A percentile compares a stretch with the other conserved stretches of the same genome.
Conservation (phyloP, 2,797 vertebrate species). For the Intellagama lesueurii region DNA sequence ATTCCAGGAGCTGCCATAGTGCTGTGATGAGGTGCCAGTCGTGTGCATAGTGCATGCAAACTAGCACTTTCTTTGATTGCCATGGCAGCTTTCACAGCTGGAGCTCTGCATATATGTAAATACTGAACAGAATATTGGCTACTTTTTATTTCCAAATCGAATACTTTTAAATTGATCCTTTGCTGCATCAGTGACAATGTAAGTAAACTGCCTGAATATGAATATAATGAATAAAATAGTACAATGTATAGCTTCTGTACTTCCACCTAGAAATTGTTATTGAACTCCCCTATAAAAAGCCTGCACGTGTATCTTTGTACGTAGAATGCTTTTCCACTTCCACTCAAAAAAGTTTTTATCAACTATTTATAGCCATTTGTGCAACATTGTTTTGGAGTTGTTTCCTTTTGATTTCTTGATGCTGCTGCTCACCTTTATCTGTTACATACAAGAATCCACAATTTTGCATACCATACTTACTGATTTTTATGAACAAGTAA, state of each 20-base stretch:
- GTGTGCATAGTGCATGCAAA: too few relatives aligned
- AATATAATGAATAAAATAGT: not conserved
- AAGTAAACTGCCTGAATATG: not conserved
- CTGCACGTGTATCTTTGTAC: not conserved
- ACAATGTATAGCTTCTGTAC: not conserved
- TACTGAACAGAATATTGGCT: too few relatives aligned
- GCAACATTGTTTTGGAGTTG: not conserved
- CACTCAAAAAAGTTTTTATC: not conserved
- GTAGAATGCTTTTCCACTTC: not conserved
- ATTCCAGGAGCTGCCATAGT: too few relatives aligned
- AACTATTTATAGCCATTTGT: not conserved
- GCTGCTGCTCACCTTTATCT: not conserved
- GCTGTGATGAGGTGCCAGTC: too few relatives aligned
- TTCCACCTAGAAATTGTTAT: conserved; percentile 7
- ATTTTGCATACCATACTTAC: not conserved
- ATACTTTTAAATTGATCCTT: not conserved
- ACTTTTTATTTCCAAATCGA: not conserved
- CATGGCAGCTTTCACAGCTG: too few relatives aligned
- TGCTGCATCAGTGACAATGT: not conserved
- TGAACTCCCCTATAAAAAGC: not conserved
- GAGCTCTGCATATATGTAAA: too few relatives aligned
- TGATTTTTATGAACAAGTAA: not conserved
- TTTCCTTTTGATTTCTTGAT: not conserved
- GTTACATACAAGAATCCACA: not conserved
- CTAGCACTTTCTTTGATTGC: too few relatives aligned